Conservation (phyloP, 2,888 invertebrate species). For the Chorisops tibialis region DNA sequence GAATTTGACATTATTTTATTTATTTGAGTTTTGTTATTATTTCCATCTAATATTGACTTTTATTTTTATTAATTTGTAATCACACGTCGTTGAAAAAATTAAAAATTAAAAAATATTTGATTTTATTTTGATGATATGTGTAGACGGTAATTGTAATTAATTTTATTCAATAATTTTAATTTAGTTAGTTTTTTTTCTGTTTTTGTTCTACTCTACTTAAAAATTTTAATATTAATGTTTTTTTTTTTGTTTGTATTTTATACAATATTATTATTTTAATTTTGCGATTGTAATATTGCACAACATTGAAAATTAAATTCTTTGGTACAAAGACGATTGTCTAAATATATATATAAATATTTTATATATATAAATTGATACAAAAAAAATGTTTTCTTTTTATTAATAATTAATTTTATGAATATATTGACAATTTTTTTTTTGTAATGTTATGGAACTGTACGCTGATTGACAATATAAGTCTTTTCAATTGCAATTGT, state of each 20-base stretch:
- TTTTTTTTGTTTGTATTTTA: background rate
- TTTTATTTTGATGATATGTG: slow-evolving; percentile 19
- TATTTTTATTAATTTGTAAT: background rate
- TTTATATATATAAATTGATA: background rate
- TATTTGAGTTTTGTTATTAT: background rate
- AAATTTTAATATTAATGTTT: background rate
- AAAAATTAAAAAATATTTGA: background rate
- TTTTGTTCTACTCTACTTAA: background rate
- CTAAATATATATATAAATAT: too few species aligned
- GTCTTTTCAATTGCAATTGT: slow-evolving; percentile 14
- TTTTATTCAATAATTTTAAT: slow-evolving; percentile 4
- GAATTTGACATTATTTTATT: too few species aligned
- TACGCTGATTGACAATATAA: slow-evolving; percentile 16
- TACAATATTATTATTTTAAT: background rate
- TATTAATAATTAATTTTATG: slow-evolving; percentile 7
- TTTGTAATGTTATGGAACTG: slow-evolving; percentile 5
- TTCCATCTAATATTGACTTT: background rate
- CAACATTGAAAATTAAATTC: slow-evolving; percentile 1
- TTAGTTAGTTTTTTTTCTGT: background rate
- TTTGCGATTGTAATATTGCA: slow-evolving; percentile 8
- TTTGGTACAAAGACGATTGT: slow-evolving; percentile 12
- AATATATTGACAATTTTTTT: slow-evolving; percentile 13
- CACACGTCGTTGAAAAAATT: slow-evolving; percentile 11
- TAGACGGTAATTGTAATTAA: slow-evolving; percentile 13
- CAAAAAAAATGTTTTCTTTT: slow-evolving; percentile 5